Evolutionary conservation across 1,140 invertebrate genomes (phyloP), one percentile per base, ranked within the genome.

Genomic region (Chlorops oryzae): DNA sequence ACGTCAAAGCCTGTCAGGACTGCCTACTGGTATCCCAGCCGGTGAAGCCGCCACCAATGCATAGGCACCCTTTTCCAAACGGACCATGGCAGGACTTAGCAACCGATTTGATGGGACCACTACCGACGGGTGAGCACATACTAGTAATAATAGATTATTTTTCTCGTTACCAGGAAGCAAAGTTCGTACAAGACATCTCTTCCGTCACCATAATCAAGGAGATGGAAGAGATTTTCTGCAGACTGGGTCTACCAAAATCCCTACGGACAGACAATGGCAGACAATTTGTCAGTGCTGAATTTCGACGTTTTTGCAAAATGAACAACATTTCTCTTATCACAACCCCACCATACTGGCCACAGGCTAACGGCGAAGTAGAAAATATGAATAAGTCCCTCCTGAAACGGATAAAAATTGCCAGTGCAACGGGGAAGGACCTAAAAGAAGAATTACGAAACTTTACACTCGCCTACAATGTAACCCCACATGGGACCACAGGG

Each of bases 1-100:
- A 59, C 20, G 62, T 74, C 4, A 74, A 72, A 56, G 18, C 34
- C 2, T 81, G 79, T 55, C 57, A 59, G n/a, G 60, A 64, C n/a
- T 80, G 78, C 22, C 24, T 52, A 24, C 21, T 52, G 22, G 50
- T 55, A 17, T 56, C 46, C 1, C 28, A 35, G 34, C 34, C 47
- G 10, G 32, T n/a, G 27, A 50, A 38, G 3, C 44, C 47, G 25
- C 21, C 52, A 3, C 44, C 37, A 23, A 56, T 56, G 47, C 13
- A 50, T 7, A 46, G 47, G 35, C 52, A 22, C 5, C 22, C n/a
- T 37, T 50, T 53, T 28, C 47, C 47, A 20, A 43, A 17, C 10
- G 44, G 51, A 2, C 39, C 51, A 32, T 54, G 51, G 43, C 44
- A 50, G 23, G 45, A 10, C n/a, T 17, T 50, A 37, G 55, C 47